These are phyloP conservation scores for Cyprinodon tularosa DNA, from an alignment of 2,113 vertebrate genomes.

Conservation along the genomic window DNA sequence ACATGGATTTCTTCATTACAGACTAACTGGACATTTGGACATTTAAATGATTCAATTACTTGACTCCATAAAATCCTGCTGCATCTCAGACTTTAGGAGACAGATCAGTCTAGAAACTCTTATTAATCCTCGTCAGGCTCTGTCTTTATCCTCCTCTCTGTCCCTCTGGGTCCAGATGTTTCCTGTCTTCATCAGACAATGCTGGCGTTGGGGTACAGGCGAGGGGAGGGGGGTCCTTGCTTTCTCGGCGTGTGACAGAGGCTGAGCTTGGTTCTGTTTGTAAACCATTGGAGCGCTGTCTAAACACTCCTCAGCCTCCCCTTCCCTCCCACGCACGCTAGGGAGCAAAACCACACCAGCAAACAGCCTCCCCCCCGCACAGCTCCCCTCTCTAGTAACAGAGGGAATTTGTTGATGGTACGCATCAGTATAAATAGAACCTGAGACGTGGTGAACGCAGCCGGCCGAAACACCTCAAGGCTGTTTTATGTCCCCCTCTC, in stretches of 20 bases:
- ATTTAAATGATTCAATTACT: neutral
- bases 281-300: slow-evolving; percentile 76
- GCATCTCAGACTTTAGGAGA: neutral
- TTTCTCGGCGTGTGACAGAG: slow-evolving; percentile 62
- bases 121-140: neutral
- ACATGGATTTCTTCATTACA: neutral
- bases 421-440: slow-evolving; percentile 53
- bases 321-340: slow-evolving; percentile 57
- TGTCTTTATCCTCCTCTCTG: neutral
- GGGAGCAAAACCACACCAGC: slow-evolving; percentile 56
- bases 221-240: slow-evolving; percentile 18
- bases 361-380: slow-evolving; percentile 52
- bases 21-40: neutral
- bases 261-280: slow-evolving; percentile 73
- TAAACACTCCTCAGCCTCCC: slow-evolving; percentile 77
- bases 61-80: neutral
- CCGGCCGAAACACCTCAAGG: slow-evolving; percentile 46
- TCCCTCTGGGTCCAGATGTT: slow-evolving; percentile 74
- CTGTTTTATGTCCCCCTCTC: neutral
- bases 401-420: slow-evolving; percentile 51
- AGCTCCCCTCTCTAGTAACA: slow-evolving; percentile 13
- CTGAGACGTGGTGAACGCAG: slow-evolving; percentile 18
- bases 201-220: neutral
- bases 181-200: slow-evolving; percentile 61
- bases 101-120: neutral